phyloP scores from a whole-genome alignment of 2,888 invertebrate genomes.

The Lasiommata megera region DNA sequence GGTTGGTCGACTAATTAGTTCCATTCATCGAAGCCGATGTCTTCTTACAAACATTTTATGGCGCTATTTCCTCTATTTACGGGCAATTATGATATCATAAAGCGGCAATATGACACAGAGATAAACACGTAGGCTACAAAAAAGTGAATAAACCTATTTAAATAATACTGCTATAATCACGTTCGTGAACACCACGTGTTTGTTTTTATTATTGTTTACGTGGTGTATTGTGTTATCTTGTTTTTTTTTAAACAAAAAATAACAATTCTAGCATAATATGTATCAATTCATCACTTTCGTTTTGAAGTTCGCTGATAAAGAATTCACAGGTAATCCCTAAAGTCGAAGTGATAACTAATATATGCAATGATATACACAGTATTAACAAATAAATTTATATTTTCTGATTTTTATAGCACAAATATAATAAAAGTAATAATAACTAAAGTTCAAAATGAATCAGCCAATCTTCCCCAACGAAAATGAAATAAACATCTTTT shows the following conservation, averaged over 20 bases:
- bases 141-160: background rate
- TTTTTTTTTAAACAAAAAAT: background rate
- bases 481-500: too few species aligned
- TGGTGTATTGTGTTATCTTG: background rate
- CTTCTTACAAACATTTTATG: constrained; percentile 45
- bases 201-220: constrained; percentile 1
- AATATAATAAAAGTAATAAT: too few species aligned
- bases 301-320: constrained; percentile 1
- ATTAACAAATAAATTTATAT: too few species aligned
- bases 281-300: background rate
- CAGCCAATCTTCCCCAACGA: too few species aligned
- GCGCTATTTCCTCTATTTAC: constrained; percentile 53
- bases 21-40: constrained; percentile 37
- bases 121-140: constrained; percentile 36
- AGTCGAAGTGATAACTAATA: background rate
- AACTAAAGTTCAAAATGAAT: too few species aligned
- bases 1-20: constrained; percentile 9
- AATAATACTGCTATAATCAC: background rate
- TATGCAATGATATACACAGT: background rate
- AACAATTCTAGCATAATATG: background rate
- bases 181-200: background rate
- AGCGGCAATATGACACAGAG: constrained; percentile 38
- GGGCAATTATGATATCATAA: constrained; percentile 51
- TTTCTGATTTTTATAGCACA: too few species aligned
- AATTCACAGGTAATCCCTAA: background rate